Conservation (phyloP, 2,888 invertebrate species). For the Gymnocheta viridis region DNA sequence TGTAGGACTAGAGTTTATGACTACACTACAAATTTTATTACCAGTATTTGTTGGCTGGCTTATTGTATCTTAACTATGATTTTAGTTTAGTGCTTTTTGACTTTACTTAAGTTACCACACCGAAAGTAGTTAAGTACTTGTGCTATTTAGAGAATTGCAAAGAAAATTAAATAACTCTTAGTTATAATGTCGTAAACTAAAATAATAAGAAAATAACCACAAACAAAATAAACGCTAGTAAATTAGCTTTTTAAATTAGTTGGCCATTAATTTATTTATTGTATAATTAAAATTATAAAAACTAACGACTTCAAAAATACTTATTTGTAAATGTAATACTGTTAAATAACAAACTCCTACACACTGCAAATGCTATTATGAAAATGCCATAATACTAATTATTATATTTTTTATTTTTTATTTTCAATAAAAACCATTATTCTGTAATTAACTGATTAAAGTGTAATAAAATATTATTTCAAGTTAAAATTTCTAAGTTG, state of each 20-base stretch:
- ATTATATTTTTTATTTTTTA: too few relatives aligned
- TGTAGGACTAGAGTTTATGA: slow-evolving; percentile 49
- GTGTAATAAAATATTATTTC: background rate
- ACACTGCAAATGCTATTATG: background rate
- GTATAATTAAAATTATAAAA: slow-evolving; percentile 45
- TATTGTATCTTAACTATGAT: slow-evolving; percentile 46
- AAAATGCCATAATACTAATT: background rate
- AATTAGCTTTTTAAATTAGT: slow-evolving; percentile 63
- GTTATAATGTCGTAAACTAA: slow-evolving; percentile 53
- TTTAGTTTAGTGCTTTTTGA: slow-evolving; percentile 41
- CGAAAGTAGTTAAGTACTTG: slow-evolving; percentile 19
- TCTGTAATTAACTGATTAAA: background rate
- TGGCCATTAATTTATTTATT: slow-evolving; percentile 57
- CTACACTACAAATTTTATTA: slow-evolving; percentile 31
- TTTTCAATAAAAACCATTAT: background rate
- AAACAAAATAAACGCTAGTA: slow-evolving; percentile 29
- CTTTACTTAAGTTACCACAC: slow-evolving; percentile 17
- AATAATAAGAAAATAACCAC: slow-evolving; percentile 5
- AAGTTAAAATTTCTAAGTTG: background rate
- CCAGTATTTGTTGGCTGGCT: slow-evolving; percentile 6
- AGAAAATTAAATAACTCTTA: slow-evolving; percentile 60
- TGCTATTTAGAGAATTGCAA: slow-evolving; percentile 17
- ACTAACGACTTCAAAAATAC: slow-evolving; percentile 11
- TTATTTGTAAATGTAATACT: background rate
- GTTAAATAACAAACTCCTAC: slow-evolving; percentile 46